Evolutionary conservation across 2,797 vertebrate genomes (phyloP).

Genomic region (Danio aesculapii): DNA sequence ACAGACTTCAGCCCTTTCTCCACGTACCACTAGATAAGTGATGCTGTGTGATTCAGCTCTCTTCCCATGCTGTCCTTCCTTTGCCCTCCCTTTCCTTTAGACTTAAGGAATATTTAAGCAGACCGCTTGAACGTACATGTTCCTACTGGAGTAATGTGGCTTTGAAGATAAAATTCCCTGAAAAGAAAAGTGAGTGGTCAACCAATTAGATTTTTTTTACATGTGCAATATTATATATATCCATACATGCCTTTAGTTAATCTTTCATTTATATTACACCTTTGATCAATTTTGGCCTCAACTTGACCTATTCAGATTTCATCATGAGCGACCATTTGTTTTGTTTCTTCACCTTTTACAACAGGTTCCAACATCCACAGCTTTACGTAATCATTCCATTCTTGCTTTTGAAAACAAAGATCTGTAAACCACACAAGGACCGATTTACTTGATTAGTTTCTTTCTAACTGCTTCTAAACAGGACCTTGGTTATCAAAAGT

Average conservation of each 20-base stretch:
- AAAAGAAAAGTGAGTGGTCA: neutral
- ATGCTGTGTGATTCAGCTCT: conserved; percentile 50
- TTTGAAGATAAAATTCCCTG: neutral
- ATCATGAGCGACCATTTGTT: conserved; percentile 19
- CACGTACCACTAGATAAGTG: conserved; percentile 57
- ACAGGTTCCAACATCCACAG: neutral
- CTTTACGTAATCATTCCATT: neutral
- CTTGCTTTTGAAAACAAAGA: conserved; percentile 10
- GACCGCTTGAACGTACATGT: conserved; percentile 8
- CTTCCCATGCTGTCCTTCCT: conserved; percentile 39
- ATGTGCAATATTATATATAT: no score
- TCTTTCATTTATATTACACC: conserved; percentile 6
- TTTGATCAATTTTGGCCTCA: conserved; percentile 46
- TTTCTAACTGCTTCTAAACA: neutral
- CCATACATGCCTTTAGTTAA: neutral
- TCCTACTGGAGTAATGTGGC: neutral
- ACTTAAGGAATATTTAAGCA: conserved; percentile 25
- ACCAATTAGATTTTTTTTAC: neutral
- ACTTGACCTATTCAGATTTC: conserved; percentile 40
- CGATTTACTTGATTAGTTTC: neutral
- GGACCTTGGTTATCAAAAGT: conserved; percentile 1
- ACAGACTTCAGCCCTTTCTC: conserved; percentile 50
- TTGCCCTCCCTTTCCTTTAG: conserved; percentile 23
- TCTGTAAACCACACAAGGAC: neutral
- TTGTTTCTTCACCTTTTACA: conserved; percentile 24